Evolutionary conservation across 2,797 vertebrate species (phyloP).

Genomic region (Pseudopleuronectes americanus): DNA sequence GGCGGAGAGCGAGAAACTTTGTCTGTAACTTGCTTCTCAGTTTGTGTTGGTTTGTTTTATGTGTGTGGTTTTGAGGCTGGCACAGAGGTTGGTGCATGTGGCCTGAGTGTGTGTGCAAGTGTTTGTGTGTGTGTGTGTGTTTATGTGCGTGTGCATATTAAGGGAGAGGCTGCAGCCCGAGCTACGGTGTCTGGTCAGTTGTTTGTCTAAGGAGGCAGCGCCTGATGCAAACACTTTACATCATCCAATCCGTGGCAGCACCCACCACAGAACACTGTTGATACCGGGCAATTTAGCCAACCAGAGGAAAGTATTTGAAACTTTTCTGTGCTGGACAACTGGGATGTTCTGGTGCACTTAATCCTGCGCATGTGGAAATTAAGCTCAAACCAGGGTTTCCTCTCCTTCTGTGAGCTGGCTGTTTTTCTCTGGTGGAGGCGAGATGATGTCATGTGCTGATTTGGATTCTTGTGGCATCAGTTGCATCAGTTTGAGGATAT

Average conservation of each 20-base stretch:
- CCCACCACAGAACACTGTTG: conserved; percentile 23
- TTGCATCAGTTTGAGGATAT: conserved; percentile 55
- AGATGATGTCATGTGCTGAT: conserved; percentile 67
- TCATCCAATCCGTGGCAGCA: conserved; percentile 15
- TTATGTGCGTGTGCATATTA: conserved; percentile 5
- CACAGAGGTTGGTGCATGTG: conserved; percentile 11
- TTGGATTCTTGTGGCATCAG: conserved; percentile 63
- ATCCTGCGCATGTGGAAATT: conserved; percentile 51
- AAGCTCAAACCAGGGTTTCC: conserved; percentile 21
- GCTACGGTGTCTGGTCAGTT: conserved; percentile 40
- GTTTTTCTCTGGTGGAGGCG: conserved; percentile 31
- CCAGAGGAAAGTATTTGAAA: conserved; percentile 49
- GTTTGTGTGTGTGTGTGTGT: neutral
- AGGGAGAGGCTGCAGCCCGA: conserved; percentile 23
- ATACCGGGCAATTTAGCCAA: conserved; percentile 36
- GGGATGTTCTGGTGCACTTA: conserved; percentile 41
- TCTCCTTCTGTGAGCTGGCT: conserved; percentile 14
- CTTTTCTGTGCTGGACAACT: conserved; percentile 6
- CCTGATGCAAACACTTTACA: conserved; percentile 38
- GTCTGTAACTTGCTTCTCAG: neutral
- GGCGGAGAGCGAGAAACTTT: no score
- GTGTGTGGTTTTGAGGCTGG: conserved; percentile 1
- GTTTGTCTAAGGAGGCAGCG: conserved; percentile 53
- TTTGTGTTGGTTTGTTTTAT: conserved; percentile 4
- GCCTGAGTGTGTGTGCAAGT: neutral